Evolutionary conservation across 2,113 vertebrate genomes (phyloP).

Genomic region (Chinchilla lanigera): DNA sequence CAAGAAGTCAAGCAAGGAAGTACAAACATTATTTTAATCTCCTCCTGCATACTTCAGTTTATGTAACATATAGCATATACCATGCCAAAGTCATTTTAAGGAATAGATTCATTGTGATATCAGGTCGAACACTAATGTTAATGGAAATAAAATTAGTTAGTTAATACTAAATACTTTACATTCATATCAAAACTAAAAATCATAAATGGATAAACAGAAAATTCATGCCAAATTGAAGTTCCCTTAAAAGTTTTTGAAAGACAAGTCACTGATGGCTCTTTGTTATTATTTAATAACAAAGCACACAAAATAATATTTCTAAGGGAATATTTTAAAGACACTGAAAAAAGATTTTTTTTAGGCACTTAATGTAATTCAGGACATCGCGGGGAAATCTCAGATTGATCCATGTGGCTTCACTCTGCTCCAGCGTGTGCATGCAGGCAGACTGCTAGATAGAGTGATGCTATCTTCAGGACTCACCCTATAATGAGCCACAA

Average conservation of each 20-base stretch:
- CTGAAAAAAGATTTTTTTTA: background rate
- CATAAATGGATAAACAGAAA: background rate
- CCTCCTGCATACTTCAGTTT: background rate
- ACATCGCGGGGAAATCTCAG: background rate
- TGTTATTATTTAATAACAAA: background rate
- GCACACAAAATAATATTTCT: background rate
- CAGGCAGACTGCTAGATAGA: accelerated
- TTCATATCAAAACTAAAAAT: background rate
- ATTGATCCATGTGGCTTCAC: background rate
- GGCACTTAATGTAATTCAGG: background rate
- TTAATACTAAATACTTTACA: background rate
- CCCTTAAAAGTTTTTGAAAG: background rate
- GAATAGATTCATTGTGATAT: background rate
- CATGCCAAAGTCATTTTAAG: constrained; percentile 6
- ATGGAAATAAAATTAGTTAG: constrained; percentile 1
- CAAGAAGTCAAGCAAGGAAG: background rate
- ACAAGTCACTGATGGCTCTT: background rate
- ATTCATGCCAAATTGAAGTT: background rate
- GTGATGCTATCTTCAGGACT: no score
- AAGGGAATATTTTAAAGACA: background rate
- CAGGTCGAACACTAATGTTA: background rate
- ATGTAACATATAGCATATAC: background rate
- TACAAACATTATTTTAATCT: background rate
- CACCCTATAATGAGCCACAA: background rate
- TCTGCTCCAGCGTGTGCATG: background rate